Base-by-base conservation (phyloP, 2,888 invertebrate species). In the Agonum fuliginosum region DNA sequence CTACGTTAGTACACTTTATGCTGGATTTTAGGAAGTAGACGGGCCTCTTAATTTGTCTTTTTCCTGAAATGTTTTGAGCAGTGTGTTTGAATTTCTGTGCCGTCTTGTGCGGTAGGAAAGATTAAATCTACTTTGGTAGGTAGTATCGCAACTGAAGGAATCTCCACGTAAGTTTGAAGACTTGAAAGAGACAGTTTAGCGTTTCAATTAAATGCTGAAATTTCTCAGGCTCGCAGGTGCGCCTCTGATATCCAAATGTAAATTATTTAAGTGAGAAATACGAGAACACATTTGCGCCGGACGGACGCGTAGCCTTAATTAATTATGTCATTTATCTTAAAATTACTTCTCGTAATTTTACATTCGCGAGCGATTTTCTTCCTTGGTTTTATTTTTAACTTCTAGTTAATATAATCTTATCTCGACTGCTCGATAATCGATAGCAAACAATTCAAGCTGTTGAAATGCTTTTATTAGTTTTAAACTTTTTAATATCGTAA, bases 191-290 rank as follows among this genome's bases (percentile, higher is more conserved):
- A 58, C 43, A 62, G 37, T 73, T 73, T 62, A 27, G 71, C 73
- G 62, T 73, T 73, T 62, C 73, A 73, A 71, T 34, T 71, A 48
- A 71, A 71, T 20, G 10, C 12, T 51, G 24, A 51, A 46, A 71
- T 71, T 71, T 71, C 30, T 24, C 48, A 34, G n/a, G 71, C 22
- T 43, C 73, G 43, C 71, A 71, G 71, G 71, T 71, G 71, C 30
- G 30, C 43, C 27, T 6, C 58, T 24, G 27, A 30, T 27, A 14
- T 5, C 37, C 12, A 12, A 71, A 71, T 71, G 71, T 34, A 46
- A 71, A 71, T 71, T 30, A 51, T 51, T 51, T 71, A 48, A 19
- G 14, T 22, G 71, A 37, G 65, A n/a, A 58, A 48, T 48, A 58
- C 58, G 27, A 17, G 48, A 58, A 58, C 37, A 65, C 37, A 65